Percentiles rank a stretch among this genome's conserved stretches.
phyloP scores from a whole-genome alignment of 2,797 vertebrate species.

The Coregonus ussuriensis region DNA sequence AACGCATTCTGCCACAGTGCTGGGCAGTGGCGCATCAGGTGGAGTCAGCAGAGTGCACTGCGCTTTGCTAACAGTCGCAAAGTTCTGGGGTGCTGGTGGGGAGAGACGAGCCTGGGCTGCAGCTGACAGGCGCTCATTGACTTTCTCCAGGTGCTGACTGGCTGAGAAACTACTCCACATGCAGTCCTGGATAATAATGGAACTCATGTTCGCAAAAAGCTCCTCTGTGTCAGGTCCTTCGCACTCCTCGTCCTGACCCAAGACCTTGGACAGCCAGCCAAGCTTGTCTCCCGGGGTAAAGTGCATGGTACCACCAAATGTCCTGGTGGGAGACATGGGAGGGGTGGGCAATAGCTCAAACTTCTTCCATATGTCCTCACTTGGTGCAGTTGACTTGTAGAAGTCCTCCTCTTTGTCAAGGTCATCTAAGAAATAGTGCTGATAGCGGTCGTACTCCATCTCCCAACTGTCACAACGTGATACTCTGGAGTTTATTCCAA shows the following conservation, averaged over 20 bases:
- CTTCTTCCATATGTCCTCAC: constrained; percentile 99
- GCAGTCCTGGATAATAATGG: constrained; percentile 93
- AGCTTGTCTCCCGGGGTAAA: constrained; percentile 72
- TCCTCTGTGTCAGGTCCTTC: constrained; percentile 72
- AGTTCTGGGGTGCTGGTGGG: constrained; percentile 38
- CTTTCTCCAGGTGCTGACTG: constrained; percentile 89
- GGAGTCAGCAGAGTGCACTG: constrained; percentile 57
- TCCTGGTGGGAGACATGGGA: constrained; percentile 85
- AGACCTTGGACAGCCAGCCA: constrained; percentile 72
- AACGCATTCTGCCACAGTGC: constrained; percentile 76
- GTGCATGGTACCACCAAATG: constrained; percentile 57
- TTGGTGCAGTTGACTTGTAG: constrained; percentile 91
- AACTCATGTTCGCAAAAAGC: constrained; percentile 86
- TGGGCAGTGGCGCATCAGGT: constrained; percentile 37
- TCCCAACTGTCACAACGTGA: constrained; percentile 49
- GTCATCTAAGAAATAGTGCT: constrained; percentile 89
- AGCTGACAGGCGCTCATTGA: constrained; percentile 74
- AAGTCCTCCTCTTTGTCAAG: constrained; percentile 89
- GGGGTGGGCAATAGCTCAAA: constrained; percentile 93
- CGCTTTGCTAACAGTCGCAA: constrained; percentile 51
- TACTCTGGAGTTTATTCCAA: constrained; percentile 53
- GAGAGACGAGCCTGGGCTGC: constrained; percentile 51
- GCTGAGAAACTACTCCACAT: constrained; percentile 98
- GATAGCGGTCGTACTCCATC: constrained; percentile 89
- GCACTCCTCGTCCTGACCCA: constrained; percentile 81